Base-by-base conservation (phyloP, 2,888 invertebrate species). In the Argyresthia albistria region DNA sequence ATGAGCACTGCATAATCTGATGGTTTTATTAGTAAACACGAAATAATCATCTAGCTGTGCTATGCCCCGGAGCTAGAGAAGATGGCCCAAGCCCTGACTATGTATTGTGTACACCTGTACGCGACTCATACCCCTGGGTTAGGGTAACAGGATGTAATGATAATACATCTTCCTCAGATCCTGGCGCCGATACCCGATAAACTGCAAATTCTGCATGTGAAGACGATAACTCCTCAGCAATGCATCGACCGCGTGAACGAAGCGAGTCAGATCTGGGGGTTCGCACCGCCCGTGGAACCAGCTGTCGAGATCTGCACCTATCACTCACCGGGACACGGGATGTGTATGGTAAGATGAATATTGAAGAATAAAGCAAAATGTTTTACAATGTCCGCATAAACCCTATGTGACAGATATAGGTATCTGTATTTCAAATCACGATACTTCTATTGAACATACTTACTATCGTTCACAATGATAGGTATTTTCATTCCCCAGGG, bases 221-320 rank as follows among this genome's bases (percentile, higher is more conserved):
- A 14, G 10, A 45, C 45, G 14, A 0, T 45, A 8, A 11, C 14
- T 15, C 45, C 45, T 16, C 15, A 16, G 4, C 14, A 14, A 16
- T 45, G 45, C 45, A 16, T 14, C 16, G 16, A 45, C 6, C 9
- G 4, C 8, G 16, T 45, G 45, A 45, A 14, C 8, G 15, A 14
- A 14, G 16, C 16, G 4, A 8, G 8, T 6, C 15, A 8, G 7
- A 16, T 1, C 9, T 16, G 1, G 45, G 45, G 16, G 8, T 16
- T n/a, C 15, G 16, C 4, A 15, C 35, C 8, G 53, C 25, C n/a
- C 54, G n/a, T 50, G 51, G 48, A 49, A 15, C 35, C 47, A 14
- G 9, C 7, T 35, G 36, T 43, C 12, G 43, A 54, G 14, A 10
- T 45, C n/a, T 46, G 37, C n/a, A 47, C 35, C 35, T 35, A 11